These are phyloP conservation scores for Aplodontia rufa DNA, from an alignment of 2,113 vertebrate species.

Conservation along the genomic window DNA sequence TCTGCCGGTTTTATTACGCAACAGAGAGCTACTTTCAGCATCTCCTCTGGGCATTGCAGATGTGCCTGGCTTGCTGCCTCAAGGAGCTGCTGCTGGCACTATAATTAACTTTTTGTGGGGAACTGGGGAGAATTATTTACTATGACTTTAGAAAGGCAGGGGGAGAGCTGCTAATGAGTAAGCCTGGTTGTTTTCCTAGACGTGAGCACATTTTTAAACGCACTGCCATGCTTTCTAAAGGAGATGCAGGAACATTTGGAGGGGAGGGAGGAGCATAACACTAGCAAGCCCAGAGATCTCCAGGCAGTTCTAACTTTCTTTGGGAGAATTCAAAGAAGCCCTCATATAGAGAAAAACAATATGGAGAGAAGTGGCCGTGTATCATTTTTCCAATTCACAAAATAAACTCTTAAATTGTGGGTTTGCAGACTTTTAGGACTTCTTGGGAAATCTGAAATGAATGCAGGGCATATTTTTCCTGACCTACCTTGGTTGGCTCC, in stretches of 20 bases:
- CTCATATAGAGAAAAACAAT: neutral
- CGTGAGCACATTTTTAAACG: slow-evolving; percentile 47
- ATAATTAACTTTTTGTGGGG: slow-evolving; percentile 71
- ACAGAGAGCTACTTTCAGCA: slow-evolving; percentile 20
- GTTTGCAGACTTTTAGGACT: neutral
- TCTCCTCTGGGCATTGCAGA: slow-evolving; percentile 55
- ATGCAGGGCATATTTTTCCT: neutral
- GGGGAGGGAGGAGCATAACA: no score
- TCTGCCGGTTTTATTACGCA: slow-evolving; percentile 25
- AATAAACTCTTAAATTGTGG: neutral
- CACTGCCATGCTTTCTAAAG: neutral
- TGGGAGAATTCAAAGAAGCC: neutral
- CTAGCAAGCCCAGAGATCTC: neutral
- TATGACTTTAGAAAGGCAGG: slow-evolving; percentile 31
- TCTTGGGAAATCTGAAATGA: neutral
- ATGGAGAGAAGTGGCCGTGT: neutral
- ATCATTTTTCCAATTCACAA: neutral
- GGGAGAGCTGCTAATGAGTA: slow-evolving; percentile 51
- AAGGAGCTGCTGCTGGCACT: slow-evolving; percentile 30
- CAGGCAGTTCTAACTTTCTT: neutral
- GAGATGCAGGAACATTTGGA: neutral
- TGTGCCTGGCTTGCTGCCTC: slow-evolving; percentile 59
- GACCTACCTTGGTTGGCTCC: neutral
- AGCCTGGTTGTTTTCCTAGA: slow-evolving; percentile 26
- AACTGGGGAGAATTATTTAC: slow-evolving; percentile 52